Percentiles rank a stretch among this genome's conserved stretches.
Conservation (phyloP, 2,113 vertebrate genomes). For the Tinamus guttatus region DNA sequence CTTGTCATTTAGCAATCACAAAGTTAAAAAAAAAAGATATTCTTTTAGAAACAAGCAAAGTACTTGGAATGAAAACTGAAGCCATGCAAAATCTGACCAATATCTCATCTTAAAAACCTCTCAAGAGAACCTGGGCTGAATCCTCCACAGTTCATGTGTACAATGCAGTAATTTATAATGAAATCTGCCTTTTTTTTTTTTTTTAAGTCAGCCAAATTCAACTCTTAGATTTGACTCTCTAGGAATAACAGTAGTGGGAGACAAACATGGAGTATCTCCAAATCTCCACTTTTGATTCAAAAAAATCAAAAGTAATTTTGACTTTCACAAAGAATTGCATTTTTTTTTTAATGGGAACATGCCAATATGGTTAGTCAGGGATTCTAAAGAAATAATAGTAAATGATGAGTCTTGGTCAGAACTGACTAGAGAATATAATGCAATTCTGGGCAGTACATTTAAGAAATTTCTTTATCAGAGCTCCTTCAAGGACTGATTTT, state of each 20-base stretch:
- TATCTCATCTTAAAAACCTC: not conserved
- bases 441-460: not conserved
- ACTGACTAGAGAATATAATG: not conserved
- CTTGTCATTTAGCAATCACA: not conserved
- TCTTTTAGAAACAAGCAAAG: not conserved
- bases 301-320: not conserved
- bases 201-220: not conserved
- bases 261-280: not conserved
- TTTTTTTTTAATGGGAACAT: not conserved
- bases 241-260: not conserved
- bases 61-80: not conserved
- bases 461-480: not conserved
- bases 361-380: not conserved
- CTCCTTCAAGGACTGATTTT: not conserved
- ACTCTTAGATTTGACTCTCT: not conserved
- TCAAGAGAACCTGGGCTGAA: not conserved
- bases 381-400: not conserved
- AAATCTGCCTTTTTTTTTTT: not conserved
- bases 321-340: not conserved
- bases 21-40: not conserved
- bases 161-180: not conserved
- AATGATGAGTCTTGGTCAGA: not conserved
- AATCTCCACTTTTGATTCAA: not conserved
- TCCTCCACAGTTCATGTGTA: not conserved
- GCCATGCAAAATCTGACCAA: not conserved